These are phyloP conservation scores for Conus ventricosus DNA, from an alignment of 1,140 invertebrate species.

Conservation along the genomic window DNA sequence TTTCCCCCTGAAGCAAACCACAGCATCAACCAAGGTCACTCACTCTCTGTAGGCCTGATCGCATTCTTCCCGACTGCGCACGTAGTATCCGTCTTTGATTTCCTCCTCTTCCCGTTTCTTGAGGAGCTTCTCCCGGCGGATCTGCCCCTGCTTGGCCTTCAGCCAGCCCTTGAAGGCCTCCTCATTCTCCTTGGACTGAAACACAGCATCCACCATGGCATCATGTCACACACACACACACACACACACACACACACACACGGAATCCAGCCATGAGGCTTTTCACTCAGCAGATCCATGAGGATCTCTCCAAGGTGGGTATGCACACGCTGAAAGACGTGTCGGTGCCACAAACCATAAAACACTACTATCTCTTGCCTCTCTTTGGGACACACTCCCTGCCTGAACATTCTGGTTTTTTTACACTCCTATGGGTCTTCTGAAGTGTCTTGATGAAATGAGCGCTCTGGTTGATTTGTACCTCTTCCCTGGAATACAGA, in stretches of 20 bases:
- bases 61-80: constrained; percentile 61
- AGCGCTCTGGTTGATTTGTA: no score
- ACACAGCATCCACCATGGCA: constrained; percentile 29
- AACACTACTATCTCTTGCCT: no score
- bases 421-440: no score
- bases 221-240: background rate
- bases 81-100: constrained; percentile 58
- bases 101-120: constrained; percentile 63
- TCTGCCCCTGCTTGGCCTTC: constrained; percentile 60
- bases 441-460: no score
- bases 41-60: constrained; percentile 70
- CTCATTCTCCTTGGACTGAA: constrained; percentile 61
- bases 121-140: constrained; percentile 61
- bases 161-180: constrained; percentile 64
- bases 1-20: no score
- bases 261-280: background rate
- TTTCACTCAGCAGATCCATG: background rate
- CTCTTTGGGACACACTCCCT: no score
- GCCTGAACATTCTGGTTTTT: no score
- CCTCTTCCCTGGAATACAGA: no score
- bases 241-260: background rate
- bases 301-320: no score
- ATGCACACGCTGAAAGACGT: no score
- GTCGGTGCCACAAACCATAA: no score
- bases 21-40: constrained; percentile 34